These are phyloP conservation scores for Andrena chrysosceles DNA, from an alignment of 2,888 invertebrate genomes.

Conservation along the genomic window DNA sequence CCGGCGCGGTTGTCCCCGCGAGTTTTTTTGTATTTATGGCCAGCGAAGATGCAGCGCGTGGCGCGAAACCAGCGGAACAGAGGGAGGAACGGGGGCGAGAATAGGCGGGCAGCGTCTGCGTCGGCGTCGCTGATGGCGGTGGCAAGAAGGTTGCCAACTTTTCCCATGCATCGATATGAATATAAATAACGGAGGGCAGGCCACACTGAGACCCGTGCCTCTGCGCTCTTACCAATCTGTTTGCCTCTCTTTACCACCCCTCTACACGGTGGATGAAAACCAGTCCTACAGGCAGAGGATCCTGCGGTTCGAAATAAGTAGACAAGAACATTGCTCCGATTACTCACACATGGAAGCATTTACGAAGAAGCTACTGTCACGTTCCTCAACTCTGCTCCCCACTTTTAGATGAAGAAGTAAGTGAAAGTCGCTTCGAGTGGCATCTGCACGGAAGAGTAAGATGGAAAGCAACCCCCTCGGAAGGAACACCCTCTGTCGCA, in stretches of 20 bases:
- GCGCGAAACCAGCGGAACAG: slow-evolving; percentile 34
- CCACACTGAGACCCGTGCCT: slow-evolving; percentile 51
- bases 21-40: slow-evolving; percentile 78
- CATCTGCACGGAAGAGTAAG: not conserved
- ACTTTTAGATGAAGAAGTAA: too few species aligned
- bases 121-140: slow-evolving; percentile 31
- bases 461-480: not conserved
- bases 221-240: slow-evolving; percentile 58
- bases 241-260: slow-evolving; percentile 39
- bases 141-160: slow-evolving; percentile 75
- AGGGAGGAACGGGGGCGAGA: slow-evolving; percentile 49
- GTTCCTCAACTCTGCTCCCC: too few species aligned
- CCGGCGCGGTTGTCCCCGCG: slow-evolving; percentile 64
- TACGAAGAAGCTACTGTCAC: too few species aligned
- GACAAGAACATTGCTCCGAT: not conserved
- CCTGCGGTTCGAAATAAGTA: not conserved
- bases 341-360: too few species aligned
- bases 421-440: too few species aligned
- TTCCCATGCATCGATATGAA: slow-evolving; percentile 79
- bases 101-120: slow-evolving; percentile 38
- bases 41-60: slow-evolving; percentile 63
- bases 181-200: slow-evolving; percentile 74
- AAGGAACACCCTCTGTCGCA: not conserved
- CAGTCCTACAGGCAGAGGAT: not conserved
- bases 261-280: slow-evolving; percentile 8